Evolutionary conservation across 2,888 invertebrate genomes (phyloP), one percentile per base, ranked within the genome.

Genomic region (Apamea anceps): DNA sequence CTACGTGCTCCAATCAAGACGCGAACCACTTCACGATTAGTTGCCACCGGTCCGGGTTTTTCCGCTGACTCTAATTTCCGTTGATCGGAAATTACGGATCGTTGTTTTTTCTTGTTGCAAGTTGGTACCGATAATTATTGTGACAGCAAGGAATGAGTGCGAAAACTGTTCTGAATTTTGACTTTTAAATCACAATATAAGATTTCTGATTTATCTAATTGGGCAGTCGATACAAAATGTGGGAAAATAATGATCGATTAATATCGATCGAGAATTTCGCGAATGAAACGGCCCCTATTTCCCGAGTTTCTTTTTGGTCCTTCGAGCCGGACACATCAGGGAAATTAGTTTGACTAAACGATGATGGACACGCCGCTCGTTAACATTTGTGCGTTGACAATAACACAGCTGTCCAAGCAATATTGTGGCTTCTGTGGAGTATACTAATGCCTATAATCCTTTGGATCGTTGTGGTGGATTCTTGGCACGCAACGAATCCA

Each of bases 1-100:
- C 63, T 88, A 89, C 89, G 88, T 89, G 89, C 79, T 85, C 79
- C 88, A 89, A 89, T 89, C 89, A 85, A 84, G 79, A 79, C 78
- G 75, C 82, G 67, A 82, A 78, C 87, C 83, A 81, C 84, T 86
- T 71, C 72, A 75, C 67, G 74, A 85, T 85, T 84, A 87, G 79
- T 83, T 84, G 83, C 75, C 72, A 75, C 67, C 45, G 73, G 15
- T 45, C 13, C 74, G 65, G 51, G 66, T 77, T 86, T 85, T 84
- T 83, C 73, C 66, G 86, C 76, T 80, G 84, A 80, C 86, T 83
- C 84, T 86, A 85, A 85, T 85, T 85, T 86, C 85, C 86, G 85
- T 78, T 85, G 77, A 83, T 86, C 75, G 80, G 70, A 68, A 65
- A 85, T 42, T 76, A 37, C 74, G 32, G 74, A 45, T 66, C 57